These are phyloP conservation scores for Eclectus roratus DNA, from an alignment of 2,113 vertebrate genomes.

Conservation along the genomic window DNA sequence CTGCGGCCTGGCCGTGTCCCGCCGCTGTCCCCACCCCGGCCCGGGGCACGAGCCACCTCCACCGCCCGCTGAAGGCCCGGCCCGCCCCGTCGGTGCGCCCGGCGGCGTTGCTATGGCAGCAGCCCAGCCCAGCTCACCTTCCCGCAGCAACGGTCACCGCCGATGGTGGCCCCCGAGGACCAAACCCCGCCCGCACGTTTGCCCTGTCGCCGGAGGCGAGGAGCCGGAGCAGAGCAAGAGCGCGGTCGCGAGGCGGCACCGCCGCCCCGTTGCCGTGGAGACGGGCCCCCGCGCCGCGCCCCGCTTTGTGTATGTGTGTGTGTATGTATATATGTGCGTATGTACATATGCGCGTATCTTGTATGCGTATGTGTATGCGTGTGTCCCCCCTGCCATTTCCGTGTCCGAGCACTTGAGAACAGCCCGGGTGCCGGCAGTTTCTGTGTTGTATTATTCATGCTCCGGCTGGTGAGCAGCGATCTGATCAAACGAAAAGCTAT, in stretches of 20 bases:
- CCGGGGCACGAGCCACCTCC: not conserved
- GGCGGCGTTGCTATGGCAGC: conserved; percentile 50
- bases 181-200: not conserved
- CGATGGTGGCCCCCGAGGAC: conserved; percentile 34
- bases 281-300: not conserved
- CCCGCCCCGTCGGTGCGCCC: too few species aligned
- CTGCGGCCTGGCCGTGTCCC: not conserved
- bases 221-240: too few species aligned
- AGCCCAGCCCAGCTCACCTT: not conserved
- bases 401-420: too few species aligned
- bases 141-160: fast-evolving
- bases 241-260: not conserved
- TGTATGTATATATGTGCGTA: too few species aligned
- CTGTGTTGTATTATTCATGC: not conserved
- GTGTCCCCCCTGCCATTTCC: too few species aligned
- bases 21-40: not conserved
- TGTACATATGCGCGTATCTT: too few species aligned
- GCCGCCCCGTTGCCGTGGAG: not conserved
- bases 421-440: not conserved
- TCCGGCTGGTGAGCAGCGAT: not conserved
- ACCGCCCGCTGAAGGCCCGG: not conserved
- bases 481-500: not conserved
- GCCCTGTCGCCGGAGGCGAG: not conserved
- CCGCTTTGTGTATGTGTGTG: not conserved
- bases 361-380: not conserved